Evolutionary conservation across 1,140 invertebrate genomes (phyloP).

Genomic region (Chironomus tepperi): DNA sequence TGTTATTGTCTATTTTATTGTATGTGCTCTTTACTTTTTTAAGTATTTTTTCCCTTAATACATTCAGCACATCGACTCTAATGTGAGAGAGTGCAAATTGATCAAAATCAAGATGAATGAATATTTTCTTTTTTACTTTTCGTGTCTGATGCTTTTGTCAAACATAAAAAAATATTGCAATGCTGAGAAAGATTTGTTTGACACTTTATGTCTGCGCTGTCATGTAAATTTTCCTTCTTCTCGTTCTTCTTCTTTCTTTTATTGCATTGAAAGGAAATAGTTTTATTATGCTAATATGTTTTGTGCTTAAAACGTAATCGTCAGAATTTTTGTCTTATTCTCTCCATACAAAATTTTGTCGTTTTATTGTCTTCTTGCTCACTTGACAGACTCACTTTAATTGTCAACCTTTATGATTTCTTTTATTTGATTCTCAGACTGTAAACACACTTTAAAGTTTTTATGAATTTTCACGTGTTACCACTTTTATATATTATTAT

Average conservation of each 20-base stretch:
- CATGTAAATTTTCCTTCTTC: conserved; percentile 18
- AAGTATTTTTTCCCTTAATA: too few relatives aligned
- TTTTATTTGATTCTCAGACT: too few relatives aligned
- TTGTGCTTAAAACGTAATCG: conserved; percentile 11
- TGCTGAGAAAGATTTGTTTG: not conserved
- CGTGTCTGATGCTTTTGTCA: not conserved
- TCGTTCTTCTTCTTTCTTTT: not conserved
- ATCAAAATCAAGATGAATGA: too few relatives aligned
- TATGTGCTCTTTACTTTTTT: too few relatives aligned
- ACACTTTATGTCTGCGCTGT: conserved; percentile 23
- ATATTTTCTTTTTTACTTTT: too few relatives aligned
- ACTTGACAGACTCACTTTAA: not conserved
- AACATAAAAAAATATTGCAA: not conserved
- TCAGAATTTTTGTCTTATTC: not conserved
- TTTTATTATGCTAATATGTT: conserved; percentile 11
- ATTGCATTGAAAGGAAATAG: not conserved
- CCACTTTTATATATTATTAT: too few relatives aligned
- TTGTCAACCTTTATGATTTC: not conserved
- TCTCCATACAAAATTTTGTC: not conserved
- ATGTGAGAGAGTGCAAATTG: too few relatives aligned
- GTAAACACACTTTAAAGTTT: too few relatives aligned
- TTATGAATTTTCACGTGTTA: too few relatives aligned
- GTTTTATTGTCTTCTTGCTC: not conserved
- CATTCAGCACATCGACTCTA: too few relatives aligned
- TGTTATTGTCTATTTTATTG: not conserved